Percentiles rank a stretch among this genome's conserved stretches.
Evolutionary conservation across 2,888 invertebrate species (phyloP).

Genomic region (Buathra laborator): DNA sequence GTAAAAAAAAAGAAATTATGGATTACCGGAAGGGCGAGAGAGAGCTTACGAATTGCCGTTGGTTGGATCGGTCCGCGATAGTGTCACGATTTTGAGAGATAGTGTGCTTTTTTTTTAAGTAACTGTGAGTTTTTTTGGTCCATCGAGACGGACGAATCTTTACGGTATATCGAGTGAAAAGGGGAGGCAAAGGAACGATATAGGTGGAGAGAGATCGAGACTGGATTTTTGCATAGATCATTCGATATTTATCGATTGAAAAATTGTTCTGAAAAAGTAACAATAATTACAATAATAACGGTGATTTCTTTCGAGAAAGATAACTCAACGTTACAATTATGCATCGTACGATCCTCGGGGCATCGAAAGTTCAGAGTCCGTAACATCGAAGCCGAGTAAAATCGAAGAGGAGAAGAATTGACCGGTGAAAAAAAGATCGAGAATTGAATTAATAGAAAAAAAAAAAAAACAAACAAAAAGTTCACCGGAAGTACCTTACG

Average conservation of each 20-base stretch:
- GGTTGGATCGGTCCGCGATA: conserved; percentile 60
- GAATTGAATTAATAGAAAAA: not conserved
- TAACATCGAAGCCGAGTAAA: not conserved
- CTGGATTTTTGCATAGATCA: conserved; percentile 20
- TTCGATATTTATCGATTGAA: conserved; percentile 1
- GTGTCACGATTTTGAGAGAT: conserved; percentile 55
- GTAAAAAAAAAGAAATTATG: conserved; percentile 45
- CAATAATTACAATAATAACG: not conserved
- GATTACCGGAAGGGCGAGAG: conserved; percentile 53
- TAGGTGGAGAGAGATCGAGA: conserved; percentile 30
- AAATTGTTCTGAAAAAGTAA: not conserved
- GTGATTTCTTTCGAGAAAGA: not conserved
- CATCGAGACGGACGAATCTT: not conserved
- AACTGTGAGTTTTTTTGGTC: not conserved
- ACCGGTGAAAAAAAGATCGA: not conserved
- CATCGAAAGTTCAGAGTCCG: conserved; percentile 17
- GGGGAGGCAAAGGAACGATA: not conserved
- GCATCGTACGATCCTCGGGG: not conserved
- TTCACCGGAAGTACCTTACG: not conserved
- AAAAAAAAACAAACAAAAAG: not conserved
- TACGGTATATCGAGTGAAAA: not conserved
- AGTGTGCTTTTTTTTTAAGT: not conserved
- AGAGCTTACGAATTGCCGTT: conserved; percentile 36
- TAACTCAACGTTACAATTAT: not conserved
- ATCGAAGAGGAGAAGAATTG: not conserved